These are phyloP conservation scores for Strigamia crassipes DNA, from an alignment of 2,888 invertebrate genomes.

Conservation along the genomic window DNA sequence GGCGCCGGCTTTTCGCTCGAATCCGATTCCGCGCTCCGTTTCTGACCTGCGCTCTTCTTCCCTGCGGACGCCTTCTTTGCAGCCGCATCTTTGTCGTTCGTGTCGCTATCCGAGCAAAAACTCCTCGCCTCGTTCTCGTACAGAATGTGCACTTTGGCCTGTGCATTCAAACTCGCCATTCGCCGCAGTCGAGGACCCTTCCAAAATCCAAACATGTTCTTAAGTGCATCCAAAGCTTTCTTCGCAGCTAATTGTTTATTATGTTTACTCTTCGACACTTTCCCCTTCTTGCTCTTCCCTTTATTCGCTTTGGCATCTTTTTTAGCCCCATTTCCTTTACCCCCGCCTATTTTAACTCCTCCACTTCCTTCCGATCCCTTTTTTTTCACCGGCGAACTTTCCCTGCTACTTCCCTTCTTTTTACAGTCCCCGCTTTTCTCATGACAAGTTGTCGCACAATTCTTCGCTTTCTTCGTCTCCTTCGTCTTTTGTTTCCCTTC, in stretches of 20 bases:
- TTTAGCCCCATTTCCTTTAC: not conserved
- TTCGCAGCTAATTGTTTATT: constrained; percentile 26
- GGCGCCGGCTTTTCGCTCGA: not conserved
- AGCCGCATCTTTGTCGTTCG: not conserved
- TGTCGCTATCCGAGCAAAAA: constrained; percentile 13
- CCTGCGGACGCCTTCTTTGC: not conserved
- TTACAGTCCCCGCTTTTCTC: not conserved
- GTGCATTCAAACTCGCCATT: constrained; percentile 84
- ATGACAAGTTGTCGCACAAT: not conserved
- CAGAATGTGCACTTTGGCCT: constrained; percentile 87
- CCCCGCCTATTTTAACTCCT: not conserved
- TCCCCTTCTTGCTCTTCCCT: not conserved
- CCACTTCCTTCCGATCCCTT: constrained; percentile 19
- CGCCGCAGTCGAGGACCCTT: constrained; percentile 58
- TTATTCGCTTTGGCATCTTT: not conserved
- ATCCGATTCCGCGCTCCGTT: constrained; percentile 52
- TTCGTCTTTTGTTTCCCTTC: constrained; percentile 18
- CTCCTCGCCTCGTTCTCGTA: constrained; percentile 77
- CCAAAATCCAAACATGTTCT: constrained; percentile 49
- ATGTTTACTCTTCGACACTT: not conserved
- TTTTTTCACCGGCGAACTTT: not conserved
- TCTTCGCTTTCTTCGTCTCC: constrained; percentile 3
- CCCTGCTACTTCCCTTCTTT: constrained; percentile 29
- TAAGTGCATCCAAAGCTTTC: constrained; percentile 24
- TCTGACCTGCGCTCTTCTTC: constrained; percentile 51